Base-by-base conservation (phyloP, 2,113 vertebrate genomes). In the Cnemophilus loriae region DNA sequence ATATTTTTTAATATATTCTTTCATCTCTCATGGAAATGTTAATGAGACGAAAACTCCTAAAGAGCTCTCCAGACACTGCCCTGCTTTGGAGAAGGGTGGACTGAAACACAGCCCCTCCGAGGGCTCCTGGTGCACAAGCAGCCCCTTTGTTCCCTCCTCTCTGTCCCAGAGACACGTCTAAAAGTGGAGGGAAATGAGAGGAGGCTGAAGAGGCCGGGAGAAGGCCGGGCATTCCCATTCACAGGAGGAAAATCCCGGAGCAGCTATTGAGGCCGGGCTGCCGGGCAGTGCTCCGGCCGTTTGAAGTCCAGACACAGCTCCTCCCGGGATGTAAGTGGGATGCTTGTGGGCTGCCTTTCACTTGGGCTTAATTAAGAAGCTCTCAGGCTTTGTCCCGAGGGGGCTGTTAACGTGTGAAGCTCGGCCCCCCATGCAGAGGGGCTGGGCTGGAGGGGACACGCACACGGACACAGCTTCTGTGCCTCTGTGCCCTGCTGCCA, bases 21-120 rank as follows among this genome's bases (percentile, higher is more conserved):
- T 98, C 98, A 98, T 98, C 97, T 97, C 97, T 98, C 93, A 96
- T 98, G 98, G 98, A 98, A 98, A 99, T 98, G 98, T 97, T 98
- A 99, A 99, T 99, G 98, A 99, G 98, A 97, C 74, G 13, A 97
- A 98, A 98, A 92, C 96, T 80, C 96, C 96, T 97, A 93, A 97
- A 97, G 98, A 97, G 98, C 97, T 98, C 98, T 98, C 97, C 97
- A 98, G 97, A 96, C 94, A 23, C 79, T 69, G 35, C 80, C 26
- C 37, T 24, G 95, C 89, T 97, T 95, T 95, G 97, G 95, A 97
- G 96, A 90, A 97, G 97, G 96, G 95, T 87, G 46, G 96, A 88
- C 97, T 97, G 97, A 97, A 98, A 97, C 61, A 89, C 98, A 98
- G 98, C 97, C 98, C 98, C 98, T 98, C 96, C 68, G 97, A 98